These are phyloP conservation scores for Tetrapedia diversipes DNA, from an alignment of 2,888 invertebrate species.

Conservation along the genomic window DNA sequence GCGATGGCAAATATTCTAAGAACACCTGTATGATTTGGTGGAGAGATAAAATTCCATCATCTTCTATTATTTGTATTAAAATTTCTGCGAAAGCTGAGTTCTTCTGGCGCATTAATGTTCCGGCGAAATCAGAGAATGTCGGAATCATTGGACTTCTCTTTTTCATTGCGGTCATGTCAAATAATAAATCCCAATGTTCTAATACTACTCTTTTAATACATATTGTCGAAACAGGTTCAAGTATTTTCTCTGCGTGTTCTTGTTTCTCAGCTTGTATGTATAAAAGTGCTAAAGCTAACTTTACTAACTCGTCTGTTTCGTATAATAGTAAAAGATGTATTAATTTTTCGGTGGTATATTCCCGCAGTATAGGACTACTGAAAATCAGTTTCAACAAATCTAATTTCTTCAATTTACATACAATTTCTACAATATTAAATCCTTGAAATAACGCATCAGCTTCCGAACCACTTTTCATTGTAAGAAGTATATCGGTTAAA, in stretches of 20 bases:
- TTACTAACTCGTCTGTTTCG: constrained; percentile 78
- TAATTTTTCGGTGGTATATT: constrained; percentile 85
- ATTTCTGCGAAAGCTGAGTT: constrained; percentile 83
- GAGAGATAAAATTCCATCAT: constrained; percentile 80
- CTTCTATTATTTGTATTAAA: constrained; percentile 82
- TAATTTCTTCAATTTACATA: constrained; percentile 74
- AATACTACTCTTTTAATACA: constrained; percentile 81
- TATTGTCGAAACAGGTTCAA: constrained; percentile 82
- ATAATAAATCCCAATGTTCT: constrained; percentile 84
- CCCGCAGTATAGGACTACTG: constrained; percentile 84
- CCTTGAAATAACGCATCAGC: constrained; percentile 83
- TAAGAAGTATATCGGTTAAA: constrained; percentile 79
- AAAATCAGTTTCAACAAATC: constrained; percentile 84
- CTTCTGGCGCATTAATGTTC: constrained; percentile 83
- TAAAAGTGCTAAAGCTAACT: constrained; percentile 83
- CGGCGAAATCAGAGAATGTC: constrained; percentile 85
- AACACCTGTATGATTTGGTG: constrained; percentile 85
- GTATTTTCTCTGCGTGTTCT: constrained; percentile 82
- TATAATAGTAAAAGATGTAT: constrained; percentile 82
- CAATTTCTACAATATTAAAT: constrained; percentile 78
- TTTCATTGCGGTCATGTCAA: constrained; percentile 82
- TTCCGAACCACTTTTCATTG: constrained; percentile 82
- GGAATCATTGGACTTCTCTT: constrained; percentile 78
- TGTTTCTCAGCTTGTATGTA: constrained; percentile 84
- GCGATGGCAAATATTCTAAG: constrained; percentile 87